Percentiles rank a stretch among this genome's conserved stretches.
Conservation (phyloP, 2,113 vertebrate species). For the Rhinogobius similis region DNA sequence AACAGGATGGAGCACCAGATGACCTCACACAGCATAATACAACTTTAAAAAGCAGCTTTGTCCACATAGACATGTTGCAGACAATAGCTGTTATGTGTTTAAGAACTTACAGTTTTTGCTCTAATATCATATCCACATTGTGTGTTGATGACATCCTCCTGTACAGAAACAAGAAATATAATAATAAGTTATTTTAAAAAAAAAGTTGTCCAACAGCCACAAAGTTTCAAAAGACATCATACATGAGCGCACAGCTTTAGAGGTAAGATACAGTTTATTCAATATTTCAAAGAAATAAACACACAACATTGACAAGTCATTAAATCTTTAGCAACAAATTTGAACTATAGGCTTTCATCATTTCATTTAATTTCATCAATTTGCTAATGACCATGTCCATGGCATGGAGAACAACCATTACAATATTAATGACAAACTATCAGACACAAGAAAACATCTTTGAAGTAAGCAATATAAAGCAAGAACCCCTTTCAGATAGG, state of each 20-base stretch:
- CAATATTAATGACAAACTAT: too few relatives aligned
- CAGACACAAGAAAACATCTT: too few relatives aligned
- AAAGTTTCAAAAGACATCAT: too few relatives aligned
- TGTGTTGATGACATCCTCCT: conserved; percentile 99
- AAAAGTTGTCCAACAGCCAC: too few relatives aligned
- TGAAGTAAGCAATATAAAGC: too few relatives aligned
- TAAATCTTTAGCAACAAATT: not conserved
- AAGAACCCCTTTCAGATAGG: too few relatives aligned
- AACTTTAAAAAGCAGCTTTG: not conserved
- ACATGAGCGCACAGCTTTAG: not conserved
- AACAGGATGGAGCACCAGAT: conserved; percentile 49
- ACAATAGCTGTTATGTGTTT: not conserved
- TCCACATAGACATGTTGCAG: not conserved
- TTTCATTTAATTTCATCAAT: too few relatives aligned
- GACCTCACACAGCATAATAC: conserved; percentile 56
- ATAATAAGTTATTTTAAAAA: not conserved
- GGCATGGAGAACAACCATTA: too few relatives aligned
- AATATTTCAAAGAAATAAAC: too few relatives aligned
- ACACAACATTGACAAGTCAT: too few relatives aligned
- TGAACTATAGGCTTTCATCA: too few relatives aligned
- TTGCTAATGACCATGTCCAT: too few relatives aligned
- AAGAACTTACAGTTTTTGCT: conserved; percentile 89
- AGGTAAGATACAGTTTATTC: not conserved
- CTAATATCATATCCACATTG: conserved; percentile 98
- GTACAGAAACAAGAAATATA: conserved; percentile 42